Evolutionary conservation across 1,140 invertebrate species (phyloP).

Genomic region (Copidosoma floridanum): DNA sequence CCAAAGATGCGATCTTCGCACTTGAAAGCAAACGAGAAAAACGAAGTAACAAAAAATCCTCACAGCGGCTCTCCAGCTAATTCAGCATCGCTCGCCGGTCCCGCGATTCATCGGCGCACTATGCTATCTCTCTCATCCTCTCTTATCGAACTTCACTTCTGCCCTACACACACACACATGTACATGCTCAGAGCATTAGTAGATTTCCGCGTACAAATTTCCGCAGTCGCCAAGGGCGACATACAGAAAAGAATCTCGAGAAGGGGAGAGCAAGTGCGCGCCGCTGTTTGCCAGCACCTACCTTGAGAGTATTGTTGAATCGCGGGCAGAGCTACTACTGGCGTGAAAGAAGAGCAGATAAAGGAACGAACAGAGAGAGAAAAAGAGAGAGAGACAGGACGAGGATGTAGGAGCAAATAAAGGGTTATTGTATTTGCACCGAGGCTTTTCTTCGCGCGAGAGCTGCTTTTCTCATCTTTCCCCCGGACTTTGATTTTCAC

Average conservation of each 20-base stretch:
- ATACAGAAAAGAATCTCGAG: constrained; percentile 42
- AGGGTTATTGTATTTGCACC: constrained; percentile 58
- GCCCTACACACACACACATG: too few relatives aligned
- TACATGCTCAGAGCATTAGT: neutral
- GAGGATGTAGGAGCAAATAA: constrained; percentile 52
- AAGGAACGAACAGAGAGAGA: constrained; percentile 33
- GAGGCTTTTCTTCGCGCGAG: constrained; percentile 30
- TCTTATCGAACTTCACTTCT: constrained; percentile 35
- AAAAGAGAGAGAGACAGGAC: constrained; percentile 24
- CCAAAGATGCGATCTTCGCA: too few relatives aligned
- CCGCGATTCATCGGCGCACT: constrained; percentile 8
- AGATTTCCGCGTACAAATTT: neutral
- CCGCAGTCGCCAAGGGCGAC: constrained; percentile 4
- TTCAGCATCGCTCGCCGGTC: constrained; percentile 23
- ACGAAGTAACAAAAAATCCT: too few relatives aligned
- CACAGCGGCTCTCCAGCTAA: too few relatives aligned
- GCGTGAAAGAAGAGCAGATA: neutral
- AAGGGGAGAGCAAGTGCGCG: constrained; percentile 27
- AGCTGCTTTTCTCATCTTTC: constrained; percentile 29
- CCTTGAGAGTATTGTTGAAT: constrained; percentile 53
- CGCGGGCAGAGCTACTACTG: constrained; percentile 41
- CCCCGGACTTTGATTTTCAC: constrained; percentile 2
- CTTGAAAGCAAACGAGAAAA: too few relatives aligned
- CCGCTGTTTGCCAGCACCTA: constrained; percentile 48
- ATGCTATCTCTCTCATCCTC: constrained; percentile 24